These are phyloP conservation scores for Strix aluco DNA, from an alignment of 2,113 vertebrate species.

Conservation along the genomic window DNA sequence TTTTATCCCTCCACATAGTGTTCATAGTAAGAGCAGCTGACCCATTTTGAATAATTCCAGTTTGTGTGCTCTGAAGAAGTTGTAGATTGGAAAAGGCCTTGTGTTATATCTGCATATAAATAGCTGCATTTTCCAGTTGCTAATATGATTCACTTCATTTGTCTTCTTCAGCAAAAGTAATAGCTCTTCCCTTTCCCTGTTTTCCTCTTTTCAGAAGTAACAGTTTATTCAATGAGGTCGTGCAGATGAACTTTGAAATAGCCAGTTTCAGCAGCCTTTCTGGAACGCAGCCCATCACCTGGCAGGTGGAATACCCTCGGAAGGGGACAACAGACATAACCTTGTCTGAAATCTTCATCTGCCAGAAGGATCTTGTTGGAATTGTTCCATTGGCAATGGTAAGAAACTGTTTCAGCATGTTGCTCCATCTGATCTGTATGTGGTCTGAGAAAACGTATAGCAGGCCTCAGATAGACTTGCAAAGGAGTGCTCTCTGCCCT, in stretches of 20 bases:
- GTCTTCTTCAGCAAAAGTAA: background rate
- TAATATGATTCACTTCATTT: background rate
- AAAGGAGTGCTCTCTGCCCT: background rate
- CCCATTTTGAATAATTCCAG: background rate
- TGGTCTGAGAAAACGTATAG: accelerated
- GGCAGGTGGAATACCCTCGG: constrained; percentile 93
- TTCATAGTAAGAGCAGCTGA: background rate
- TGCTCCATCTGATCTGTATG: background rate
- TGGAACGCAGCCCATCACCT: constrained; percentile 89
- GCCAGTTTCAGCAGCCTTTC: constrained; percentile 84
- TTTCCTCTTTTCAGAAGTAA: constrained; percentile 77
- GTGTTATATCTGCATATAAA: background rate
- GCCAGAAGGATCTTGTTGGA: constrained; percentile 88
- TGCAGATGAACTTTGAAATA: constrained; percentile 91
- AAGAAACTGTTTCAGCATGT: constrained; percentile 50
- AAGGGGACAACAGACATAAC: constrained; percentile 77
- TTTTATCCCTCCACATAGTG: background rate
- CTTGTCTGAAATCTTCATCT: constrained; percentile 88
- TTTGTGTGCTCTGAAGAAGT: background rate
- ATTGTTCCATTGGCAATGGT: constrained; percentile 95
- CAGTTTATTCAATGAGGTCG: constrained; percentile 81
- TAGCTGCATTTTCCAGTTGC: background rate
- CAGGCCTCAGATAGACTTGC: background rate
- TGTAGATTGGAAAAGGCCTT: background rate
- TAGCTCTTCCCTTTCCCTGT: background rate